These are phyloP conservation scores for Bombus haemorrhoidalis DNA, from an alignment of 1,140 invertebrate genomes.

Conservation along the genomic window DNA sequence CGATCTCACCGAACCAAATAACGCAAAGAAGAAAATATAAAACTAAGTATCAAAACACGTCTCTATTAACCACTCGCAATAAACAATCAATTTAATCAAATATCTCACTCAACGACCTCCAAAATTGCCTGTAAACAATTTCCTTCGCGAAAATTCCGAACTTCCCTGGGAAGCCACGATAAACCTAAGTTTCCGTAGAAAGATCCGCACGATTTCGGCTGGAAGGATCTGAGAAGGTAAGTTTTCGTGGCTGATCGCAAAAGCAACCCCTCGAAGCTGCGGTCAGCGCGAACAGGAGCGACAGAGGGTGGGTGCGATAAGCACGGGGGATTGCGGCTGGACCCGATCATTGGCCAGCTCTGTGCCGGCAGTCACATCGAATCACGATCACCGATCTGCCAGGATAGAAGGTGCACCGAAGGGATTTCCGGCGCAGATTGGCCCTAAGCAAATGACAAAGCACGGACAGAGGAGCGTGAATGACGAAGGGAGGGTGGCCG, in stretches of 20 bases:
- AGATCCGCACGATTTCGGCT: neutral
- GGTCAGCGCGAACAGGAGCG: constrained; percentile 42
- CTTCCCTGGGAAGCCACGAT: no score
- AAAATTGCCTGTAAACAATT: neutral
- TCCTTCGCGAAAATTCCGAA: neutral
- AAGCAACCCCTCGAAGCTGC: constrained; percentile 33
- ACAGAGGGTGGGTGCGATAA: constrained; percentile 58
- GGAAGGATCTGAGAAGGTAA: neutral
- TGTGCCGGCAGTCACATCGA: constrained; percentile 74
- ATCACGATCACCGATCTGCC: constrained; percentile 77
- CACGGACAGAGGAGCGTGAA: constrained; percentile 55
- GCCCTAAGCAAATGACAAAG: constrained; percentile 80
- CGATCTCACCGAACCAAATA: no score
- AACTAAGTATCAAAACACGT: no score
- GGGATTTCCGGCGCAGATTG: constrained; percentile 77
- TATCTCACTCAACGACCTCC: neutral
- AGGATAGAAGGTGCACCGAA: constrained; percentile 67
- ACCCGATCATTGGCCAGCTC: constrained; percentile 67
- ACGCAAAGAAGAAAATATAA: no score
- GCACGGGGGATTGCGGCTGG: constrained; percentile 57
- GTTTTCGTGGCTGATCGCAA: constrained; percentile 33
- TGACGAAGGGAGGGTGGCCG: constrained; percentile 22
- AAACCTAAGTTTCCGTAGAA: neutral
- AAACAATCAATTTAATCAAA: neutral
- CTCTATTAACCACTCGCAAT: neutral